A percentile compares a stretch with the other conserved stretches of the same genome.
phyloP scores from a whole-genome alignment of 2,888 invertebrate species.

The Torymus aiolomorphi region DNA sequence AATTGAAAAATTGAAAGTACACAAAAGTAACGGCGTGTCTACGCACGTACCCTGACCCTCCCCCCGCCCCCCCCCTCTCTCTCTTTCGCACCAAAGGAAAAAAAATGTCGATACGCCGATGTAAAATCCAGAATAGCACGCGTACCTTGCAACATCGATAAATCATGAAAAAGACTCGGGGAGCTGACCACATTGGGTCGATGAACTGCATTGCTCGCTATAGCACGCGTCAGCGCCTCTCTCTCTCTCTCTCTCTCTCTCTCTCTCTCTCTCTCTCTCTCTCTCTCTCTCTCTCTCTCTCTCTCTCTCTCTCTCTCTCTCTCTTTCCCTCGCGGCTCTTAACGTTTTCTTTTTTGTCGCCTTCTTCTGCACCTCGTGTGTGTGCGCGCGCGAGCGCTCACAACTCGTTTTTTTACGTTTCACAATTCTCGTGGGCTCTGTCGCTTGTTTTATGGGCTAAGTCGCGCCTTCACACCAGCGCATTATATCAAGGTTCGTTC shows the following conservation, averaged over 20 bases:
- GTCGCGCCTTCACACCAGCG: slow-evolving; percentile 34
- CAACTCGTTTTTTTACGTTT: not conserved
- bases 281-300: not conserved
- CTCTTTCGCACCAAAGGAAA: not conserved
- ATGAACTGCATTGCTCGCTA: slow-evolving; percentile 12
- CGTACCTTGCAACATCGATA: slow-evolving; percentile 38
- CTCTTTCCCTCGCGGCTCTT: not conserved
- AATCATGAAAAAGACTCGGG: slow-evolving; percentile 37
- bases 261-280: not conserved
- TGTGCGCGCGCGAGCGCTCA: not conserved
- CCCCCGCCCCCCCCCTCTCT: too few relatives aligned
- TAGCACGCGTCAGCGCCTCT: not conserved
- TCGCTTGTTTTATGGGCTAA: slow-evolving; percentile 46
- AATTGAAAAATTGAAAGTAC: slow-evolving; percentile 34
- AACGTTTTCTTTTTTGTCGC: slow-evolving; percentile 12
- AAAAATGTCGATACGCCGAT: slow-evolving; percentile 6
- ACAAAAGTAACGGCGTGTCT: slow-evolving; percentile 6
- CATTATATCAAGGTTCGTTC: slow-evolving; percentile 35
- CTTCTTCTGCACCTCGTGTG: not conserved
- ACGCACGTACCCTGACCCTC: too few relatives aligned
- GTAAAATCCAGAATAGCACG: slow-evolving; percentile 19
- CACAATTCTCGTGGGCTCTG: slow-evolving; percentile 15
- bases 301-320: too few relatives aligned
- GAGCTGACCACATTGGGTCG: slow-evolving; percentile 46
- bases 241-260: too few relatives aligned